Base-by-base conservation (phyloP, 2,888 invertebrate species). In the Serripes groenlandicus region DNA sequence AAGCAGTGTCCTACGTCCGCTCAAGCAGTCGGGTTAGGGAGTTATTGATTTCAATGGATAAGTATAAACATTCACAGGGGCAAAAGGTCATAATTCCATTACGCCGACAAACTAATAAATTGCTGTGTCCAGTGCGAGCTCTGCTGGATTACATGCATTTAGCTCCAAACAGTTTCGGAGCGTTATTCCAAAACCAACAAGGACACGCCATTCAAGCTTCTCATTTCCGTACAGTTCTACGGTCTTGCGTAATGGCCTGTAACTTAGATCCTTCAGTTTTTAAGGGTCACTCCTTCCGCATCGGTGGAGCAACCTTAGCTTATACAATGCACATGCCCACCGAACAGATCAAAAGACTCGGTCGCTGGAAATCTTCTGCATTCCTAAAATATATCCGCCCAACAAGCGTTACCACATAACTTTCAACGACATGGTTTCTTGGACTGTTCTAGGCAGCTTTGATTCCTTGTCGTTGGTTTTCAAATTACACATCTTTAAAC, bases 41-140 rank as follows among this genome's bases (percentile, higher is more conserved):
- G 0, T 34, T 56, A 3, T 7, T 18, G 5, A 30, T 81, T 4
- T 42, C 52, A 2, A 32, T 81, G n/a, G 28, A 7, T 15, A 30
- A 68, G 21, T 75, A 35, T 66, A 81, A 81, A 60, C 76, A 81
- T 18, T 76, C 81, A 18, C 23, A 66, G 52, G 81, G 68, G 18
- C 66, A 66, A 18, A 2, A 42, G 26, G 7, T 58, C 9, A 11
- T 23, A 26, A 28, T 74, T 11, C 37, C 37, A n/a, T n/a, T 78
- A 9, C 1, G 18, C 26, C 35, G 23, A 28, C 56, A 37, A 49
- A 3, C 32, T n/a, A 54, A 15, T 28, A 23, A 1, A 28, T 3
- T 11, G 3, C 11, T 76, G 2, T 81, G 81, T n/a, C 81, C 81
- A 5, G 81, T 81, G 9, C 26, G 26, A 28, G 42, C 69, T 1